Evolutionary conservation across 1,140 invertebrate species (phyloP).

Genomic region (Papilio polytes): DNA sequence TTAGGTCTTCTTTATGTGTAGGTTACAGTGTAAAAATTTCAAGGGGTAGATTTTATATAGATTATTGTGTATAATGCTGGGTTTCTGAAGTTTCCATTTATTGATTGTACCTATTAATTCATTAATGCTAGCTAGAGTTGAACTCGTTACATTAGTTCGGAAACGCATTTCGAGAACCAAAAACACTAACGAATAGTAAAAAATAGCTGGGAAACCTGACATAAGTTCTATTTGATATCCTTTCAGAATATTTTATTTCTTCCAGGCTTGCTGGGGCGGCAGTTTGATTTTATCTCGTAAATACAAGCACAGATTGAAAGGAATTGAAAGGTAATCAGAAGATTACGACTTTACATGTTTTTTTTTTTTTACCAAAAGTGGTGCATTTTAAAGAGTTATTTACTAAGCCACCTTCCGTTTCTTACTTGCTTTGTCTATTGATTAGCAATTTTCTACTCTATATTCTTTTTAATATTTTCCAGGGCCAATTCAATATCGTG

Average conservation of each 20-base stretch:
- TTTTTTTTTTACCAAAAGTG: not conserved
- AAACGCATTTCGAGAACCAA: too few relatives aligned
- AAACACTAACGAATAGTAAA: too few relatives aligned
- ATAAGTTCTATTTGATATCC: too few relatives aligned
- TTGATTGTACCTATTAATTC: too few relatives aligned
- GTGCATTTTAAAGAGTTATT: not conserved
- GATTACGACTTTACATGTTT: not conserved
- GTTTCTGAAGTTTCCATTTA: too few relatives aligned
- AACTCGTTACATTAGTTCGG: too few relatives aligned
- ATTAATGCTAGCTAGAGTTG: too few relatives aligned
- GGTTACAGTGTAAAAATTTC: too few relatives aligned
- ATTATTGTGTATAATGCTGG: too few relatives aligned
- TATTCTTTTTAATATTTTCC: conserved; percentile 36
- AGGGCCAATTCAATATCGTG: conserved; percentile 92
- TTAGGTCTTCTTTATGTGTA: too few relatives aligned
- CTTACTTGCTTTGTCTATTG: not conserved
- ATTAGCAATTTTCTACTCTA: not conserved
- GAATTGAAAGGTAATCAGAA: conserved; percentile 87
- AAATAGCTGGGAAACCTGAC: too few relatives aligned
- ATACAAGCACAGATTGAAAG: conserved; percentile 86
- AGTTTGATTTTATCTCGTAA: conserved; percentile 89
- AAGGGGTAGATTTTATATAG: conserved; percentile 42
- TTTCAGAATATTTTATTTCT: conserved; percentile 3
- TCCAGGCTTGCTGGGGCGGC: conserved; percentile 93
- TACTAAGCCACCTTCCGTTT: not conserved